Percentiles rank a stretch among this genome's conserved stretches.
Evolutionary conservation across 2,113 vertebrate species (phyloP).

Genomic region (Passer domesticus): DNA sequence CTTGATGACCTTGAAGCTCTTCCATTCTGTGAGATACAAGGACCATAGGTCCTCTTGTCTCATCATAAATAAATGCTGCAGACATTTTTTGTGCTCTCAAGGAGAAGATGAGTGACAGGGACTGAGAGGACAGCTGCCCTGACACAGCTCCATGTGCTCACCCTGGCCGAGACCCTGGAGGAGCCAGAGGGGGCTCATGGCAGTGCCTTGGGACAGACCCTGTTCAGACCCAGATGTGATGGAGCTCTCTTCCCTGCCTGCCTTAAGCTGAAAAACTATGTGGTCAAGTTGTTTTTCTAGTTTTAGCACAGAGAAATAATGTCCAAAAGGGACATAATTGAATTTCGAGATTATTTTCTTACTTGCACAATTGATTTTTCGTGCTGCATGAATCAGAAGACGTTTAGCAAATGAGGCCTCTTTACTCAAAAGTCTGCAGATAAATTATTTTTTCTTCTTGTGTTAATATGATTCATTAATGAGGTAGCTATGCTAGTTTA

Average conservation of each 20-base stretch:
- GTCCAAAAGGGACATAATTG: background rate
- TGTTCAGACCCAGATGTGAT: background rate
- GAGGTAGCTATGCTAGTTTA: background rate
- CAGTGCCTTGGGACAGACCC: background rate
- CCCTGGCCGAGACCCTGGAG: background rate
- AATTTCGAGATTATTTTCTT: background rate
- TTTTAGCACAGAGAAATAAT: background rate
- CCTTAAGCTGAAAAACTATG: background rate
- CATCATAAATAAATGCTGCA: background rate
- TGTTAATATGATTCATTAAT: background rate
- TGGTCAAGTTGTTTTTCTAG: background rate
- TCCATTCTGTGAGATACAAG: background rate
- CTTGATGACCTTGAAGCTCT: background rate
- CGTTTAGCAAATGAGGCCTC: background rate
- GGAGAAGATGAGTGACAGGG: background rate
- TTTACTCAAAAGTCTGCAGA: background rate
- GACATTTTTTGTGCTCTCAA: background rate
- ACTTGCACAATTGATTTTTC: background rate
- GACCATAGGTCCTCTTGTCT: background rate
- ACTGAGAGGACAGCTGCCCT: background rate
- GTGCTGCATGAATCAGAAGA: background rate
- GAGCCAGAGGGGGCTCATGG: accelerated
- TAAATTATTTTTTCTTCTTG: background rate
- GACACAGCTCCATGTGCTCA: background rate
- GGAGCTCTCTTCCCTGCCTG: background rate